Percentiles rank a stretch among this genome's conserved stretches.
Conservation (phyloP, 2,888 invertebrate genomes). For the Drosophila paracracens region DNA sequence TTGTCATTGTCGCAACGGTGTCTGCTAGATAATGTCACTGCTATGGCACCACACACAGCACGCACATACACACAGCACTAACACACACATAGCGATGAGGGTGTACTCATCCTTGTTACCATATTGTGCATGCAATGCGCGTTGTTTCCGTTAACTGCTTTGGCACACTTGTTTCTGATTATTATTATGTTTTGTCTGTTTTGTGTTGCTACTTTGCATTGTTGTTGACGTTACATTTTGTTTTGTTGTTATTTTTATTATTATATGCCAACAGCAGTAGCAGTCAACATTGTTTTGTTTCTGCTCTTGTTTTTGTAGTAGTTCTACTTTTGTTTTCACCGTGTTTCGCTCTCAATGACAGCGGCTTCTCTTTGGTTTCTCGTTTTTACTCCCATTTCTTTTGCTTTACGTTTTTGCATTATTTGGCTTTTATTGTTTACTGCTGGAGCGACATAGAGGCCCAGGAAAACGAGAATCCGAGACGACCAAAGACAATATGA, state of each 20-base stretch:
- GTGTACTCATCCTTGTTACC: slow-evolving; percentile 59
- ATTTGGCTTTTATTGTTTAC: slow-evolving; percentile 59
- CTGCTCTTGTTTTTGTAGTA: slow-evolving; percentile 26
- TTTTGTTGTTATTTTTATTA: slow-evolving; percentile 60
- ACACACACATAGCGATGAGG: slow-evolving; percentile 5
- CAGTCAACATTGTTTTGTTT: slow-evolving; percentile 49
- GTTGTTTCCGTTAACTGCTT: slow-evolving; percentile 81
- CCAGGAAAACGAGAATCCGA: background rate
- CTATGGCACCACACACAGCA: slow-evolving; percentile 35
- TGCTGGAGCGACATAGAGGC: slow-evolving; percentile 28
- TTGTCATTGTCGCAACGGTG: slow-evolving; percentile 62
- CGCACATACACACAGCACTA: slow-evolving; percentile 16
- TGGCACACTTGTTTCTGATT: slow-evolving; percentile 82
- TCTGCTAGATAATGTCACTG: slow-evolving; percentile 77
- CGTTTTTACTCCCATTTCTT: slow-evolving; percentile 11
- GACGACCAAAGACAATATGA: slow-evolving; percentile 23
- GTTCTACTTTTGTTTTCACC: slow-evolving; percentile 54
- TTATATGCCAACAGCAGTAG: slow-evolving; percentile 35
- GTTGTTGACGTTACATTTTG: slow-evolving; percentile 53
- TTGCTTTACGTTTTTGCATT: slow-evolving; percentile 44
- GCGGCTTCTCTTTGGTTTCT: slow-evolving; percentile 19
- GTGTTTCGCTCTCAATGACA: slow-evolving; percentile 30
- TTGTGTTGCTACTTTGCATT: slow-evolving; percentile 72
- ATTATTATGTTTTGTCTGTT: slow-evolving; percentile 70
- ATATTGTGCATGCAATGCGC: slow-evolving; percentile 81